Percentiles rank a stretch among this genome's conserved stretches.
phyloP scores from a whole-genome alignment of 2,888 invertebrate genomes.

The Rhamphomyia laevipes region DNA sequence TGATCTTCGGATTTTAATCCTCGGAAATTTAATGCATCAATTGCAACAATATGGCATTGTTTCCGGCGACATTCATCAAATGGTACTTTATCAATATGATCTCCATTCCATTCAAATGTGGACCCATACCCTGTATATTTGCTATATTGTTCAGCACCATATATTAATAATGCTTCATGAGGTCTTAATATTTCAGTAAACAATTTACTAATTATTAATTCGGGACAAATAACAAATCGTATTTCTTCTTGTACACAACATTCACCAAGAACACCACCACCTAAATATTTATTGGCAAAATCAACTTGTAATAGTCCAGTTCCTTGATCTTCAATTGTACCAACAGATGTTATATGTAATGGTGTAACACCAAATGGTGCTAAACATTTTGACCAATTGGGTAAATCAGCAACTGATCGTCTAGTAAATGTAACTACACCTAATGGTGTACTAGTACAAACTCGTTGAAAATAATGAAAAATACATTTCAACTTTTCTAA shows the following conservation, averaged over 20 bases:
- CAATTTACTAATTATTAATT: conserved; percentile 74
- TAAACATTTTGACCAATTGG: conserved; percentile 51
- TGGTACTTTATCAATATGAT: conserved; percentile 57
- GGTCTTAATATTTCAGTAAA: conserved; percentile 70
- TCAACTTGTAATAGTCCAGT: conserved; percentile 79
- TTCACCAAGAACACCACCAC: conserved; percentile 79
- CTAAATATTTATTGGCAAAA: conserved; percentile 87
- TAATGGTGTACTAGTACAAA: conserved; percentile 58
- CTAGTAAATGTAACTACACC: conserved; percentile 75
- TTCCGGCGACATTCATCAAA: conserved; percentile 55
- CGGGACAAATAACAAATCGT: conserved; percentile 88
- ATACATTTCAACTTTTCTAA: conserved; percentile 83
- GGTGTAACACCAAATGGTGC: conserved; percentile 46
- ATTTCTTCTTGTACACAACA: conserved; percentile 98
- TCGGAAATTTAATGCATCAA: conserved; percentile 78
- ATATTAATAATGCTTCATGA: conserved; percentile 73
- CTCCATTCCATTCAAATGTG: conserved; percentile 66
- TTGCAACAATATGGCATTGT: conserved; percentile 66
- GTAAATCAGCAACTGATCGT: conserved; percentile 48
- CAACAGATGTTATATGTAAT: conserved; percentile 58
- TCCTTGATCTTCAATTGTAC: conserved; percentile 78
- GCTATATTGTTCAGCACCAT: conserved; percentile 59
- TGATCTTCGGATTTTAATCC: conserved; percentile 39
- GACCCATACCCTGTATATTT: conserved; percentile 71
- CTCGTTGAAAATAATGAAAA: conserved; percentile 75